Evolutionary conservation across 1,140 invertebrate genomes (phyloP).

Genomic region (Littorina saxatilis): DNA sequence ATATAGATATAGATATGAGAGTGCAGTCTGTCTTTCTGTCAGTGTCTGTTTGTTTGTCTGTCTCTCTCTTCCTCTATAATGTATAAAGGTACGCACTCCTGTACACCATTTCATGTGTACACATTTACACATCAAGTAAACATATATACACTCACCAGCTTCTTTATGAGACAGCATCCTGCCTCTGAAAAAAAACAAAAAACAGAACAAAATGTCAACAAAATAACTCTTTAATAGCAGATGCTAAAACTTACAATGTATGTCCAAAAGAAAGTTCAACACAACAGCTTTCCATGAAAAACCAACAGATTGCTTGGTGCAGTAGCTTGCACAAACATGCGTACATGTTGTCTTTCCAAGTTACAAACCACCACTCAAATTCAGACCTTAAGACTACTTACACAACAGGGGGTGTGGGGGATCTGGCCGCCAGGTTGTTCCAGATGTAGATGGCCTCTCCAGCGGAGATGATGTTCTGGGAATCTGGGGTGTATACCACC

Average conservation of each 20-base stretch:
- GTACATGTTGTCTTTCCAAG: too few species aligned
- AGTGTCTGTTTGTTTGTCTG: background rate
- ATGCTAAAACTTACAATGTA: too few species aligned
- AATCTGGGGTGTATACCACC: conserved; percentile 71
- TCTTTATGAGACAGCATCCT: conserved; percentile 43
- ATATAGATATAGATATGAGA: too few species aligned
- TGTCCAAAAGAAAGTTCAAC: too few species aligned
- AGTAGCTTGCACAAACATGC: too few species aligned
- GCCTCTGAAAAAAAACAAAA: conserved; percentile 45
- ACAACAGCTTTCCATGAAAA: too few species aligned
- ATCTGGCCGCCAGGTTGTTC: conserved; percentile 69
- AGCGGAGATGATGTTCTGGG: conserved; percentile 64
- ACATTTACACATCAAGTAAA: too few species aligned
- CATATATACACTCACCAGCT: conserved; percentile 45
- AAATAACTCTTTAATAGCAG: too few species aligned
- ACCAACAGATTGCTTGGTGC: too few species aligned
- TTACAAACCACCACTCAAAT: background rate
- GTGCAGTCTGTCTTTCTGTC: too few species aligned
- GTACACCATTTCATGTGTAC: too few species aligned
- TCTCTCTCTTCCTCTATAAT: conserved; percentile 5
- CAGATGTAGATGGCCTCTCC: conserved; percentile 75
- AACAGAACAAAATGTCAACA: too few species aligned
- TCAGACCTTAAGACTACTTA: background rate
- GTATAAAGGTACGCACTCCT: conserved; percentile 31
- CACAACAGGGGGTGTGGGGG: conserved; percentile 51